These are phyloP conservation scores for Drosophila parabipectinata DNA, from an alignment of 1,140 invertebrate genomes.

Conservation along the genomic window DNA sequence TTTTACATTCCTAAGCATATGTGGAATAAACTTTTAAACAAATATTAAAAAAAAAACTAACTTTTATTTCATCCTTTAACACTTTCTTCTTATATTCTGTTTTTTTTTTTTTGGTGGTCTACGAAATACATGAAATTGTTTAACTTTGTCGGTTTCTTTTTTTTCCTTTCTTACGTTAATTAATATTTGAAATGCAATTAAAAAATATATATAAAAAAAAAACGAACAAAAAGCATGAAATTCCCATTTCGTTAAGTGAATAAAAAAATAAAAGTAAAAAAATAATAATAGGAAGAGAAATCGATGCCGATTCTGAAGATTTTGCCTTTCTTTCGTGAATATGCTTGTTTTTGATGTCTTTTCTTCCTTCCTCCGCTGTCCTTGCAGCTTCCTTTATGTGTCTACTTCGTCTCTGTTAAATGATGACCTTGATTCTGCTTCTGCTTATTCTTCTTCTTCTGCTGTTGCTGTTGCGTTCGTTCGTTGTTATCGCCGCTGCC, in stretches of 20 bases:
- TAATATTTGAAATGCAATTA: background rate
- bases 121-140: background rate
- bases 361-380: background rate
- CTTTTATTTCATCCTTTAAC: slow-evolving; percentile 9
- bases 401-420: background rate
- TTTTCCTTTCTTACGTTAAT: background rate
- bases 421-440: background rate
- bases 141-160: background rate
- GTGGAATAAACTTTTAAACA: slow-evolving; percentile 7
- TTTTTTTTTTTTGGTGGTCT: background rate
- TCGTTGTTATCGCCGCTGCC: slow-evolving; percentile 29
- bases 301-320: slow-evolving; percentile 10
- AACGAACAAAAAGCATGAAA: background rate
- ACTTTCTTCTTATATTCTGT: too few relatives aligned
- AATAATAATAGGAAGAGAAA: slow-evolving; percentile 12
- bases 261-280: background rate
- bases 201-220: background rate
- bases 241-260: background rate
- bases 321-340: slow-evolving; percentile 1
- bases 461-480: slow-evolving; percentile 15
- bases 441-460: slow-evolving; percentile 6
- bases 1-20: background rate
- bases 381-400: slow-evolving; percentile 3
- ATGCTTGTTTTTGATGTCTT: background rate
- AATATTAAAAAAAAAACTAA: slow-evolving; percentile 7